A percentile compares a stretch with the other conserved stretches of the same genome.
Conservation (phyloP, 2,888 invertebrate genomes). For the Temnothorax unifasciatus region DNA sequence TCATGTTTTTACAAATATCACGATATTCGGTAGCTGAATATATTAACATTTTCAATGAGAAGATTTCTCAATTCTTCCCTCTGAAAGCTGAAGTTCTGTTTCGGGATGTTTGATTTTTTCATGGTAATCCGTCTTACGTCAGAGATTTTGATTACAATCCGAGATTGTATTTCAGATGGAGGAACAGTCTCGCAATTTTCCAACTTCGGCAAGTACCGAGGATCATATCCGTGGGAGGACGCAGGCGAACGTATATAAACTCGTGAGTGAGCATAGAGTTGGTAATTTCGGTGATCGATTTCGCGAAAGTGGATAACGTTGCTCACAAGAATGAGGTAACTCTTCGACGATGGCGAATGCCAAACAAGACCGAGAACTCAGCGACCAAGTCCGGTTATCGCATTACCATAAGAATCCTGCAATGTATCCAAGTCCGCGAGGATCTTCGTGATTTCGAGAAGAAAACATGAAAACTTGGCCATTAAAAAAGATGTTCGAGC, state of each 20-base stretch:
- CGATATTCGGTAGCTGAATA: not conserved
- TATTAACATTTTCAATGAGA: not conserved
- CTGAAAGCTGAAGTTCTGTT: not conserved
- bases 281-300: conserved; percentile 40
- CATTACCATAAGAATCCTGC: conserved; percentile 24
- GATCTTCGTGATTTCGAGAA: conserved; percentile 15
- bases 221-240: conserved; percentile 8
- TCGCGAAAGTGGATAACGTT: conserved; percentile 20
- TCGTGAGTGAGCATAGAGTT: not conserved
- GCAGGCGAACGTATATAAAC: conserved; percentile 16
- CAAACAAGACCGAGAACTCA: conserved; percentile 9
- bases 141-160: conserved; percentile 23
- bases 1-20: not conserved
- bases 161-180: conserved; percentile 17
- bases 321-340: conserved; percentile 37
- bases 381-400: not conserved
- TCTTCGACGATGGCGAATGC: not conserved
- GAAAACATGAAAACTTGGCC: not conserved
- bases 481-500: conserved; percentile 4
- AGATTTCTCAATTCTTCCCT: not conserved
- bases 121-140: not conserved
- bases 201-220: conserved; percentile 4
- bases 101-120: conserved; percentile 3
- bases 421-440: not conserved
- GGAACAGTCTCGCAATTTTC: conserved; percentile 1